A percentile compares a stretch with the other conserved stretches of the same genome.
phyloP scores from a whole-genome alignment of 1,140 invertebrate species.

The Asobara japonica region DNA sequence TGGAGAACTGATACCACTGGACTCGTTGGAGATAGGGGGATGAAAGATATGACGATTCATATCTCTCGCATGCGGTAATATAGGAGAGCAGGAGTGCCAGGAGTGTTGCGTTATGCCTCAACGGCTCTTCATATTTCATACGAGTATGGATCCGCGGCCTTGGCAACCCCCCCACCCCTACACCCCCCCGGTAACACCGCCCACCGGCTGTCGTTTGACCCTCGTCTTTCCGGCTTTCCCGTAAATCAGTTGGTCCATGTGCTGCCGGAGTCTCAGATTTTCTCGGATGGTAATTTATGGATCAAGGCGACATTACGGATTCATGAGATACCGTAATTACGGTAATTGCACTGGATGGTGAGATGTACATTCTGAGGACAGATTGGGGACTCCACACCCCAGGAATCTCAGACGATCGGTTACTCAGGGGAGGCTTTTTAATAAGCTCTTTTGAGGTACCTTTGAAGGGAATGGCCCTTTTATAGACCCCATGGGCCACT shows the following conservation, averaged over 20 bases:
- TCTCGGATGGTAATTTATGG: no score
- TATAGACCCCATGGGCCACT: constrained; percentile 36
- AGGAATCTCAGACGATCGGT: no score
- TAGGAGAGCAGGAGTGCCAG: constrained; percentile 48
- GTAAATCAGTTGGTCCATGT: neutral
- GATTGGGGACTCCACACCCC: no score
- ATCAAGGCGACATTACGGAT: no score
- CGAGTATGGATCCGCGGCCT: constrained; percentile 10
- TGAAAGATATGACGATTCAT: constrained; percentile 51
- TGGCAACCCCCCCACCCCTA: no score
- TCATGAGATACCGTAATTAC: no score
- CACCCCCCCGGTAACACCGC: neutral
- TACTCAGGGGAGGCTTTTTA: no score
- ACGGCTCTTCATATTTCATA: neutral
- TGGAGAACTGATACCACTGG: neutral
- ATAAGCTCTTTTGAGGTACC: no score
- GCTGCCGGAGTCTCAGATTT: neutral
- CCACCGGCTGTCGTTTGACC: neutral
- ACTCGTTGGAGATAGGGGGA: constrained; percentile 26
- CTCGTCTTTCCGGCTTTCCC: constrained; percentile 19
- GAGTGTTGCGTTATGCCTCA: constrained; percentile 7
- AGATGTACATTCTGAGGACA: no score
- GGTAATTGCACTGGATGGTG: no score
- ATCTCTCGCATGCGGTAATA: constrained; percentile 55
- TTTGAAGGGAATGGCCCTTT: constrained; percentile 9